A percentile compares a stretch with the other conserved stretches of the same genome.
Evolutionary conservation across 2,113 vertebrate species (phyloP).

Genomic region (Carassius carassius): DNA sequence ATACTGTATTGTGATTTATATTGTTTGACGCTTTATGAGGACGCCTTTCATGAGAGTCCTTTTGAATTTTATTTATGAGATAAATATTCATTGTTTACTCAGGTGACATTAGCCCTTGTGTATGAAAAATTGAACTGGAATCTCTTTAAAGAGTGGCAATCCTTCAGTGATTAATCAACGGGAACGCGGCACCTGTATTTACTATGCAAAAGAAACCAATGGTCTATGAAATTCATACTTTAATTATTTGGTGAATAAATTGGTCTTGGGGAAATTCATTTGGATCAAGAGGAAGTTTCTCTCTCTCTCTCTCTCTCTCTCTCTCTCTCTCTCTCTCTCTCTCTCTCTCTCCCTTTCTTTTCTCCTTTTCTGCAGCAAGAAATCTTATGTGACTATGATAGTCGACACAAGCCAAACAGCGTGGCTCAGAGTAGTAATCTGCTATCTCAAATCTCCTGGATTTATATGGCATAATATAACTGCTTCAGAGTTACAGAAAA

Average conservation of each 20-base stretch:
- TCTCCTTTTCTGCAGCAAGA: conserved; percentile 9
- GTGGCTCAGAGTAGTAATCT: conserved; percentile 11
- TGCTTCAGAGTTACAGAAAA: conserved; percentile 16
- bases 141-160: conserved; percentile 46
- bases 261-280: conserved; percentile 50
- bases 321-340: neutral
- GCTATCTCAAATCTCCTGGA: neutral
- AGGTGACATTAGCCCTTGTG: conserved; percentile 35
- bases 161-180: conserved; percentile 51
- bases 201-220: conserved; percentile 53
- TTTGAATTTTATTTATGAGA: conserved; percentile 52
- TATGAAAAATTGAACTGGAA: conserved; percentile 55
- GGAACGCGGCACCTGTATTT: conserved; percentile 43
- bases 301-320: neutral
- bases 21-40: conserved; percentile 34
- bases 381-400: neutral
- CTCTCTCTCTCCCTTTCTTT: conserved; percentile 1
- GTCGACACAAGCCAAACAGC: conserved; percentile 33
- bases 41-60: conserved; percentile 45
- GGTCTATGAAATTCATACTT: conserved; percentile 57
- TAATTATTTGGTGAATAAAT: conserved; percentile 45
- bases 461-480: conserved; percentile 18
- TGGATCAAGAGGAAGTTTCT: conserved; percentile 43
- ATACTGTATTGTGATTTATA: conserved; percentile 23
- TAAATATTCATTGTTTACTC: conserved; percentile 63